Base-by-base conservation (phyloP, 35 echinoderm and acorn worm species). In the Apostichopus californicus region DNA sequence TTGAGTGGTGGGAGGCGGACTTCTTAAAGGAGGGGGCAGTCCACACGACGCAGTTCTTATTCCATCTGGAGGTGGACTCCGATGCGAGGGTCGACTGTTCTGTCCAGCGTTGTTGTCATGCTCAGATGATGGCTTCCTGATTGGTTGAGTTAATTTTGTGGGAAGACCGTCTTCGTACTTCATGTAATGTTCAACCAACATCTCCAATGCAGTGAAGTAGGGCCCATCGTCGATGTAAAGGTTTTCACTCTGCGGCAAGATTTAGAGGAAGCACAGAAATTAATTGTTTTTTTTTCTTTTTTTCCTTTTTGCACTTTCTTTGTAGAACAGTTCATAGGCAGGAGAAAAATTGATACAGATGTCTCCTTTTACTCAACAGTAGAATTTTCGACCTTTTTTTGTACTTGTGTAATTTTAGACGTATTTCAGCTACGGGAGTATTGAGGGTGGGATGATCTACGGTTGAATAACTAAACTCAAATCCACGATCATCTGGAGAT, bases 161-260 rank as follows among this genome's bases (percentile, higher is more conserved):
- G 93, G 93, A 5, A 94, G 93, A 1, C 93, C 93, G 77, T 94
- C 93, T 18, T 94, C 93, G 77, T 94, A 94, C 58, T 83, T 94
- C 78, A 75, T 90, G 70, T 94, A 94, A 80, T 94, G 93, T 57
- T 94, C 93, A 9, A 94, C 77, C 23, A 94, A 77, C 77, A 83
- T 73, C 77, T 94, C 87, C 15, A 94, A 72, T 10, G 93, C 65
- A 9, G 23, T 53, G 53, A 94, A 94, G 88, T 91, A 94, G 24
- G 93, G 88, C 52, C 93, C 93, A 86, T 94, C 93, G 57, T 94
- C 93, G 28, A 94, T 94, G 22, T 77, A 87, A 55, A 93, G 84
- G 18, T 81, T 73, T 73, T 93, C 92, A 87, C 9, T 68, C 92
- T 93, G 34, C 6, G 3, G 34, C 34, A 46, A 46, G 57, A 56